Evolutionary conservation across 2,797 vertebrate genomes (phyloP), one percentile per base, ranked within the genome.

Genomic region (Anguilla obscura): DNA sequence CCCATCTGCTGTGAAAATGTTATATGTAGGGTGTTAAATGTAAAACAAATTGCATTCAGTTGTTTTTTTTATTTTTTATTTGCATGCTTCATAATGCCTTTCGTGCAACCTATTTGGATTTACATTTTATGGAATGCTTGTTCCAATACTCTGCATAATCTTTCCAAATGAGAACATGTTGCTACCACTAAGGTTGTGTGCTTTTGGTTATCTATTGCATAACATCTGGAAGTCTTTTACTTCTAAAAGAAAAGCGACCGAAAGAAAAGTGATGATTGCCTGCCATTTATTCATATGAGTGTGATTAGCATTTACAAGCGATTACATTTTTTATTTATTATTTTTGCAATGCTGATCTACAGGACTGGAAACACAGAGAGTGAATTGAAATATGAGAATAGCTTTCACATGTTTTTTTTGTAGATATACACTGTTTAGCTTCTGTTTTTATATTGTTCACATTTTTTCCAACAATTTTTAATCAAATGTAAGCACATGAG

Each of bases 291-390:
- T 86, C 87, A 30, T 27, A 14, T 45, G 27, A 71, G 58, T 27
- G 74, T 60, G n/a, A 85, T 90, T 88, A 90, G 79, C n/a, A 54
- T 86, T 88, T 84, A 83, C 54, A 69, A 90, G 86, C 40, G 54
- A 85, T 88, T 89, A 74, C 8, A 86, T 89, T 56, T 83, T 50
- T 27, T 79, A 45, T 85, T n/a, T 7, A 6, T 21, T 63, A 60
- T 52, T 66, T 85, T 86, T 88, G 14, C 71, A 87, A 87, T 63
- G 83, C 71, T 86, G 48, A 85, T 33, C 69, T 45, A 87, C 60
- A 33, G 50, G 82, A 56, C n/a, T 27, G 21, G 66, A 30, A 6
- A 79, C 27, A 45, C 45, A 80, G 36, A 80, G 36, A 6, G 14
- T 40, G 76, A 21, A 85, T 56, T 52, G 50, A 2, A 85, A 24